These are phyloP conservation scores for Rhaphigaster nebulosa DNA, from an alignment of 2,888 invertebrate species.

Conservation along the genomic window DNA sequence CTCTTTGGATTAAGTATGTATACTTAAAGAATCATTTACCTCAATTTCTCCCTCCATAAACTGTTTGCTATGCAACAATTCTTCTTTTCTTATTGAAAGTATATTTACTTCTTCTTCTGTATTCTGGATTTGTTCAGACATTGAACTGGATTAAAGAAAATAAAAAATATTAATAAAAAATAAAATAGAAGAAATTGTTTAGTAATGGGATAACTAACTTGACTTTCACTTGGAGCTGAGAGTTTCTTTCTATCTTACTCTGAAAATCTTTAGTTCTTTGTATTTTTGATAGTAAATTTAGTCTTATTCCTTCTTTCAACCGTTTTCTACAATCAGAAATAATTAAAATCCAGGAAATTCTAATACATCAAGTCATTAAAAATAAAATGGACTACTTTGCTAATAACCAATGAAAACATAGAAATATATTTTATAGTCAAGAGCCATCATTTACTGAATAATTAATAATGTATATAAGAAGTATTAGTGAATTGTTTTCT, in stretches of 20 bases:
- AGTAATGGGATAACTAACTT: neutral
- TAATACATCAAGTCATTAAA: neutral
- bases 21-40: neutral
- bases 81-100: constrained; percentile 3
- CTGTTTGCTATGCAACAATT: neutral
- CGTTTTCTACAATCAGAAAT: constrained; percentile 18
- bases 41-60: neutral
- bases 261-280: constrained; percentile 19
- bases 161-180: neutral
- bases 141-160: neutral
- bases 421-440: neutral
- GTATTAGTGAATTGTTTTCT: neutral
- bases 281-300: constrained; percentile 20
- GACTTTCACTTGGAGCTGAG: constrained; percentile 11
- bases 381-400: neutral
- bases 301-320: constrained; percentile 7
- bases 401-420: neutral
- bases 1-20: no score
- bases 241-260: constrained; percentile 6
- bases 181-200: neutral
- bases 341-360: neutral
- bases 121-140: neutral
- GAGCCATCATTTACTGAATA: neutral
- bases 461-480: neutral
- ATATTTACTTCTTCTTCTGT: constrained; percentile 11